Evolutionary conservation across 2,113 vertebrate genomes (phyloP).

Genomic region (Tretioscincus oriximinensis): DNA sequence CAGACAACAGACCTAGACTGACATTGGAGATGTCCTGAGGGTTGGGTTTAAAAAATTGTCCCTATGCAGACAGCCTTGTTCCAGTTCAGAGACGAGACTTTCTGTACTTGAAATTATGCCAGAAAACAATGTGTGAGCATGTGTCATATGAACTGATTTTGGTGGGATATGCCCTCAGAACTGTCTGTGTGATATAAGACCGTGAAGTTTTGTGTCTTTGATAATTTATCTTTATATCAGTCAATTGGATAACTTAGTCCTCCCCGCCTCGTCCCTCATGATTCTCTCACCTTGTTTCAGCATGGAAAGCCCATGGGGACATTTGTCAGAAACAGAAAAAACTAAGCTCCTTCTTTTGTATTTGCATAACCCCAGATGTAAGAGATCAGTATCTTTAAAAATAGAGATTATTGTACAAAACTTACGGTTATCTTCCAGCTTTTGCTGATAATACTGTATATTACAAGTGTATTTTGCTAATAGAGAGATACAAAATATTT

Average conservation of each 20-base stretch:
- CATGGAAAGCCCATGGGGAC: background rate
- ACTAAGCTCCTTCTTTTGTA: background rate
- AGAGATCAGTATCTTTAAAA: slow-evolving; percentile 3
- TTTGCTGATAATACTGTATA: slow-evolving; percentile 26
- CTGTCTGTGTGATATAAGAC: background rate
- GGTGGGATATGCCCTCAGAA: background rate
- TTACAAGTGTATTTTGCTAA: background rate
- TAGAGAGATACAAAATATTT: background rate
- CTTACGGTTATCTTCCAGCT: background rate
- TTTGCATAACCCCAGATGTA: background rate
- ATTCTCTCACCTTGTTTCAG: background rate
- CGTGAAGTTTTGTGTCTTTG: background rate
- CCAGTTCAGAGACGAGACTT: too few relatives aligned
- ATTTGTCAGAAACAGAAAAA: background rate
- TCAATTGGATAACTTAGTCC: background rate
- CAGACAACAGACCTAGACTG: too few relatives aligned
- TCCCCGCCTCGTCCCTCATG: background rate
- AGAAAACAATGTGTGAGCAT: background rate
- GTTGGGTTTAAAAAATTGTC: too few relatives aligned
- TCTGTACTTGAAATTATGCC: background rate
- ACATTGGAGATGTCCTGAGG: too few relatives aligned
- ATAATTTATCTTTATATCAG: background rate
- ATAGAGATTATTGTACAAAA: slow-evolving; percentile 4
- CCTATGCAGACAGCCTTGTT: too few relatives aligned
- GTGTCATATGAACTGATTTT: background rate